Conservation (phyloP, 2,113 vertebrate species). For the Parotia lawesii region DNA sequence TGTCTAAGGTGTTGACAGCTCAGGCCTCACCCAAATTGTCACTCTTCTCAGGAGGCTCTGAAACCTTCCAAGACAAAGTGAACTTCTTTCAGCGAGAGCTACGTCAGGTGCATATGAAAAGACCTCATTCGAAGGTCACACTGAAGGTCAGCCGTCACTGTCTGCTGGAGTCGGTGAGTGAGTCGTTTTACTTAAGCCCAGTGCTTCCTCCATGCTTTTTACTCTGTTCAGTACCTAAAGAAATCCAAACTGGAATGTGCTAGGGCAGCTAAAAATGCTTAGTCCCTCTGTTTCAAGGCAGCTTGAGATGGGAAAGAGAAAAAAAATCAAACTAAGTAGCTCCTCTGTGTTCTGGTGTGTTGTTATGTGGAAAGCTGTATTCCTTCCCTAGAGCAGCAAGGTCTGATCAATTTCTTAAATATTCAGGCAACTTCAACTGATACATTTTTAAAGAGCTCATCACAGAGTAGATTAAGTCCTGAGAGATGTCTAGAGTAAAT, state of each 20-base stretch:
- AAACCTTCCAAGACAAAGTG: constrained; percentile 98
- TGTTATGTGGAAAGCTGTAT: neutral
- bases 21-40: neutral
- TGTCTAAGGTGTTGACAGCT: neutral
- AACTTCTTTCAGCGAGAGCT: constrained; percentile 97
- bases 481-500: neutral
- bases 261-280: neutral
- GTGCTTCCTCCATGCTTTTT: neutral
- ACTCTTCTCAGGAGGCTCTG: constrained; percentile 85
- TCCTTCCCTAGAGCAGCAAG: neutral
- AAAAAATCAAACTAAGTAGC: neutral
- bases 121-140: constrained; percentile 90
- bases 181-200: neutral
- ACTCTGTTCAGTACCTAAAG: neutral
- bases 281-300: neutral
- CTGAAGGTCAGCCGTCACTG: constrained; percentile 89
- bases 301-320: neutral
- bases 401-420: neutral
- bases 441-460: neutral
- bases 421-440: neutral
- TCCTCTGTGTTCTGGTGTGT: neutral
- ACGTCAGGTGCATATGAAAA: constrained; percentile 91
- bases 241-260: neutral
- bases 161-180: constrained; percentile 89
- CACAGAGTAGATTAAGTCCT: neutral